Evolutionary conservation across 2,797 vertebrate species (phyloP).

Genomic region (Simalia tracyae): DNA sequence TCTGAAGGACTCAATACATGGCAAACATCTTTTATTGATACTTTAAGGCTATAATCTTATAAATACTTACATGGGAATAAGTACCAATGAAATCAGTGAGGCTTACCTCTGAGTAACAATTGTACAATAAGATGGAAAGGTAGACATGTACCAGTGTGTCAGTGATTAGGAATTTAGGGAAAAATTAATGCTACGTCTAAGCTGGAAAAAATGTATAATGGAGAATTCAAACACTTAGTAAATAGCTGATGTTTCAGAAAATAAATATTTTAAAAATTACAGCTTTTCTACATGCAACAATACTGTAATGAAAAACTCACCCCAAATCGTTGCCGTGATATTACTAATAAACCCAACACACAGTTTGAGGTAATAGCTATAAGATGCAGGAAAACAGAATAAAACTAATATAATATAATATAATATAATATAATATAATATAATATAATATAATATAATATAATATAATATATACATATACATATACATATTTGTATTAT

Average conservation of each 20-base stretch:
- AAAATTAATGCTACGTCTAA: constrained; percentile 8
- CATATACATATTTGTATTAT: no score
- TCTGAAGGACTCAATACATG: constrained; percentile 63
- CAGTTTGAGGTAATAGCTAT: background rate
- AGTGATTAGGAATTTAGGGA: constrained; percentile 27
- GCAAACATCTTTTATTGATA: constrained; percentile 54
- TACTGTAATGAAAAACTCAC: constrained; percentile 7
- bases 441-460: no score
- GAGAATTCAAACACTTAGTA: constrained; percentile 27
- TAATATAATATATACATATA: no score
- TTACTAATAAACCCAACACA: background rate
- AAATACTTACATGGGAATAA: background rate
- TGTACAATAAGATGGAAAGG: background rate
- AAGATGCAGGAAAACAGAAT: background rate
- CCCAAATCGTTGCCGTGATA: background rate
- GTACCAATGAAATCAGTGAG: background rate
- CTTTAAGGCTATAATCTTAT: constrained; percentile 36
- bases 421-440: no score
- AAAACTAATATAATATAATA: no score
- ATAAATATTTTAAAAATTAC: constrained; percentile 8
- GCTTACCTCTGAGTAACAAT: background rate
- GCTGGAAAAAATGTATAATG: constrained; percentile 31
- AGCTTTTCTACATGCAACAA: background rate
- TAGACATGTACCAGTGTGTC: constrained; percentile 33
- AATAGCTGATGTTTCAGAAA: constrained; percentile 13